A percentile compares a stretch with the other conserved stretches of the same genome.
Evolutionary conservation across 2,113 vertebrate genomes (phyloP).

Genomic region (Scomber scombrus): DNA sequence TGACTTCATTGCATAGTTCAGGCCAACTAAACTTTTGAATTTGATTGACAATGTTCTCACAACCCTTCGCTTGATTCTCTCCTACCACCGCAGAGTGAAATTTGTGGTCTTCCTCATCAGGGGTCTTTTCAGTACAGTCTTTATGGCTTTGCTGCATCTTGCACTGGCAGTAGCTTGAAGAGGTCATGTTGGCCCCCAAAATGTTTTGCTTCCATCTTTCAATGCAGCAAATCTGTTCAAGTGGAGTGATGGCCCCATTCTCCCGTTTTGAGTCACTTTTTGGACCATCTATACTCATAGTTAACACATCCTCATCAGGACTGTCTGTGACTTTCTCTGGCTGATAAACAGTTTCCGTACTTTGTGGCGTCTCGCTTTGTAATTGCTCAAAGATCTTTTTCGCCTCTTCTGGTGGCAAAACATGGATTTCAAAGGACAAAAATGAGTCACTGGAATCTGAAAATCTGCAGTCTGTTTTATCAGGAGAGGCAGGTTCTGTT

Average conservation of each 20-base stretch:
- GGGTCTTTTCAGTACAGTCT: not conserved
- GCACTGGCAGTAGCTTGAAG: slow-evolving; percentile 53
- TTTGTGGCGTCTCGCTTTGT: slow-evolving; percentile 4
- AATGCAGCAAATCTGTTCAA: slow-evolving; percentile 76
- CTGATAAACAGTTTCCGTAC: not conserved
- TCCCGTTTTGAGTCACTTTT: not conserved
- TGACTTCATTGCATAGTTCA: not conserved
- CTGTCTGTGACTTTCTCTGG: not conserved
- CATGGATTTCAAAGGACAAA: slow-evolving; percentile 65
- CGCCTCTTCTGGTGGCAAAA: slow-evolving; percentile 73
- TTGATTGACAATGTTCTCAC: not conserved
- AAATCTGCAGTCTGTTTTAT: not conserved
- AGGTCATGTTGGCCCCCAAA: not conserved
- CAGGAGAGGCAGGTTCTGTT: not conserved
- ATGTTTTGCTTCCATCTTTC: slow-evolving; percentile 56
- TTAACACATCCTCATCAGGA: not conserved
- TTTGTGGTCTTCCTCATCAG: not conserved
- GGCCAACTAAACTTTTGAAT: not conserved
- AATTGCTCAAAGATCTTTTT: slow-evolving; percentile 45
- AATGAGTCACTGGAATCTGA: slow-evolving; percentile 34
- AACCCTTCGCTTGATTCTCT: not conserved
- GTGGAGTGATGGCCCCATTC: not conserved
- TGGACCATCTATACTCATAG: not conserved
- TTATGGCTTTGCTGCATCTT: not conserved
- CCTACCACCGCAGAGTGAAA: not conserved